Percentiles rank a stretch among this genome's conserved stretches.
Conservation (phyloP, 2,113 vertebrate genomes). For the Thomomys bottae region DNA sequence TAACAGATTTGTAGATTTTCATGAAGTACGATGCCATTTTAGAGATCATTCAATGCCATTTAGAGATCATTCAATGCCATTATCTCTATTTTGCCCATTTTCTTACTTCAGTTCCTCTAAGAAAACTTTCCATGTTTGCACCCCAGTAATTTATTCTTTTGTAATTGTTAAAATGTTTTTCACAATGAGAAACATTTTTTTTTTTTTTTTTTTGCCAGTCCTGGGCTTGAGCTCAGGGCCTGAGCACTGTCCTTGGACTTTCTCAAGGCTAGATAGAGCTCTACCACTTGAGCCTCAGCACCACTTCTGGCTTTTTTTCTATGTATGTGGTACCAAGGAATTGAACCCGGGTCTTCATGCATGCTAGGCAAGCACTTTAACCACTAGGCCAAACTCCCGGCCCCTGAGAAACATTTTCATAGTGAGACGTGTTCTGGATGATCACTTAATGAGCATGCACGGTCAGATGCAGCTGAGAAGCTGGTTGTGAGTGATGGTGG, state of each 20-base stretch:
- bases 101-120: neutral
- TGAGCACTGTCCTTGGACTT: no score
- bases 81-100: slow-evolving; percentile 20
- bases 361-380: no score
- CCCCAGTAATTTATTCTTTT: slow-evolving; percentile 34
- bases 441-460: neutral
- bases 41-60: neutral
- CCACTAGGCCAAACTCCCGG: no score
- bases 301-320: no score
- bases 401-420: no score
- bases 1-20: neutral
- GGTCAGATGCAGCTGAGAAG: neutral
- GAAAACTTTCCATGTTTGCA: neutral
- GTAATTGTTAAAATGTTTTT: neutral
- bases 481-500: neutral
- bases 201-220: no score
- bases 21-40: neutral
- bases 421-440: neutral
- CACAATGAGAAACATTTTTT: neutral
- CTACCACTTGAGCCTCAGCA: no score
- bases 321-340: no score
- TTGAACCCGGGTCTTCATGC: no score
- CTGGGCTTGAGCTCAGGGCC: no score
- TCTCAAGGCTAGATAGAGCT: no score
- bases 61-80: neutral